Percentiles rank a stretch among this genome's conserved stretches.
Conservation (phyloP, 2,797 vertebrate genomes). For the Aselliscus stoliczkanus region DNA sequence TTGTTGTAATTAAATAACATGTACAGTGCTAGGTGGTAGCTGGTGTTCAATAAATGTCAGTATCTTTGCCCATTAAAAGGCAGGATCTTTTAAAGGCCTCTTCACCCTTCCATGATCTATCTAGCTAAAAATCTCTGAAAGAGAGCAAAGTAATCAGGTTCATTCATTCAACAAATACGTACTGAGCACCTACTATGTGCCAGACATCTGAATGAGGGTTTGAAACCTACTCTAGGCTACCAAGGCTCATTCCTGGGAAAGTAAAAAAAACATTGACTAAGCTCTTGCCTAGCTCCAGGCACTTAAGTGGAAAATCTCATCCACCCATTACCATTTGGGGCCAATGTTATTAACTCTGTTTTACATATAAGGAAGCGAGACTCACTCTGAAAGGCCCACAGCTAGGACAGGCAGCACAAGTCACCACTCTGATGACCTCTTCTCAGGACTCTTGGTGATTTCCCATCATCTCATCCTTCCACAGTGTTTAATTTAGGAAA, state of each 20-base stretch:
- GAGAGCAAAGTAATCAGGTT: neutral
- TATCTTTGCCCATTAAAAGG: neutral
- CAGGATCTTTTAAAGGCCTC: neutral
- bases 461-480: conserved; percentile 8
- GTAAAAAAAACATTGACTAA: neutral
- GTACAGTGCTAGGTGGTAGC: neutral
- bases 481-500: neutral
- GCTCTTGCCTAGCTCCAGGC: neutral
- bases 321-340: neutral
- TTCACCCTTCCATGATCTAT: neutral
- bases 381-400: neutral
- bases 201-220: neutral
- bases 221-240: neutral
- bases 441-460: neutral
- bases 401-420: neutral
- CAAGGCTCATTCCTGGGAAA: neutral
- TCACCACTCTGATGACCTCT: neutral
- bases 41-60: neutral
- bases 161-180: neutral
- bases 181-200: neutral
- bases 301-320: neutral
- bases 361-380: neutral
- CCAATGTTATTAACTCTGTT: neutral
- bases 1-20: neutral
- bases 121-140: neutral